Evolutionary conservation across 2,888 invertebrate genomes (phyloP).

Genomic region (Julus scandinavius): DNA sequence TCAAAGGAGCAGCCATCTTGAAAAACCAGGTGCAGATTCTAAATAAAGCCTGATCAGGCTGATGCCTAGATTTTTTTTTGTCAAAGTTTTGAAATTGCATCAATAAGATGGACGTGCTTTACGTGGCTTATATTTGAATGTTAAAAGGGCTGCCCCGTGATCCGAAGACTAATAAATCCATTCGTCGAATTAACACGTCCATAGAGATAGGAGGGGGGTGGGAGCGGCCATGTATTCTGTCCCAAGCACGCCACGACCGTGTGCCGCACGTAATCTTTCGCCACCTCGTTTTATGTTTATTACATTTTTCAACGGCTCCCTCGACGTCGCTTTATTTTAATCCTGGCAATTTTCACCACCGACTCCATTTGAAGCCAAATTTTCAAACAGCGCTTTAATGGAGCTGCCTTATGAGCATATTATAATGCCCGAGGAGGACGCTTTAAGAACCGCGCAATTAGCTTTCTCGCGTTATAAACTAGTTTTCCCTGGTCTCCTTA

Average conservation of each 20-base stretch:
- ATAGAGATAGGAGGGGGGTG: neutral
- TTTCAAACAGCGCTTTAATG: neutral
- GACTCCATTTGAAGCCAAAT: neutral
- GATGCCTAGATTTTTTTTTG: neutral
- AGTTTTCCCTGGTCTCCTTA: neutral
- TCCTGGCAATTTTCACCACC: neutral
- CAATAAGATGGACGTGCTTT: neutral
- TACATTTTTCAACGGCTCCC: conserved; percentile 13
- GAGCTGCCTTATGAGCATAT: neutral
- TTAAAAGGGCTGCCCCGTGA: neutral
- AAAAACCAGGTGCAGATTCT: too few species aligned
- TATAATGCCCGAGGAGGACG: neutral
- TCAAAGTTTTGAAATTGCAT: neutral
- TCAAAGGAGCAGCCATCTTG: too few species aligned
- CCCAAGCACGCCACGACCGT: neutral
- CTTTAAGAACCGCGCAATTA: neutral
- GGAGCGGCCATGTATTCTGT: neutral
- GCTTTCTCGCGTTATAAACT: neutral
- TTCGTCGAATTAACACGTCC: too few species aligned
- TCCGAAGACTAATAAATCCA: neutral
- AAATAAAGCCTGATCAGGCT: too few species aligned
- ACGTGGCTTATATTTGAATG: neutral
- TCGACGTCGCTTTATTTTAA: conserved; percentile 19
- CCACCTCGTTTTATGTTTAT: conserved; percentile 9
- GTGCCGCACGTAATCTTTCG: neutral